phyloP scores from a whole-genome alignment of 2,888 invertebrate species.

The Labia minor region DNA sequence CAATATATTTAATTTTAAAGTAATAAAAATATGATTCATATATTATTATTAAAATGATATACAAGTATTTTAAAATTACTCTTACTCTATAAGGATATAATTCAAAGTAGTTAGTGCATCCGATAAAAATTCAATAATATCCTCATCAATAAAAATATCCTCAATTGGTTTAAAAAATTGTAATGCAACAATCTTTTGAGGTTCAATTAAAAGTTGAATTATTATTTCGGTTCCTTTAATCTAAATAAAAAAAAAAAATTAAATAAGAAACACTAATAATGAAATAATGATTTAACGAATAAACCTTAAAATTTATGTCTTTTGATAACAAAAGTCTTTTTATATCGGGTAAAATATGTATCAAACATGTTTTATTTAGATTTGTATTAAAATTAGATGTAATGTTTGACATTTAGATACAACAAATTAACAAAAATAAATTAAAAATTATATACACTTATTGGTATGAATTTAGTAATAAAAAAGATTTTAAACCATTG shows the following conservation, averaged over 20 bases:
- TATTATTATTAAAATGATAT: too few relatives aligned
- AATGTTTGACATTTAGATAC: too few relatives aligned
- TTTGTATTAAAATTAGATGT: not conserved
- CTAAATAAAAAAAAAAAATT: not conserved
- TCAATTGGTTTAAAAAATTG: not conserved
- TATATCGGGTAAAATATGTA: not conserved
- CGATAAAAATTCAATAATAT: constrained; percentile 20
- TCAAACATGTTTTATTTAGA: not conserved
- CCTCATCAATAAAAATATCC: constrained; percentile 21
- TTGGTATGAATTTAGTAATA: too few relatives aligned
- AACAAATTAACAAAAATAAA: too few relatives aligned
- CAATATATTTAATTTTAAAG: too few relatives aligned
- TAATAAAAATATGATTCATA: too few relatives aligned
- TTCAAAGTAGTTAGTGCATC: constrained; percentile 20
- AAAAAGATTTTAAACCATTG: too few relatives aligned
- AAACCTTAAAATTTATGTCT: not conserved
- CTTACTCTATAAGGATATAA: constrained; percentile 17
- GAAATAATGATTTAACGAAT: not conserved
- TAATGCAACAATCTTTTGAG: not conserved
- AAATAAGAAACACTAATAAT: not conserved
- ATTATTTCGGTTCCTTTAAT: not conserved
- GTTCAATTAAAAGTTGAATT: not conserved
- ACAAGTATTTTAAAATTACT: too few relatives aligned
- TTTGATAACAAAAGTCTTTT: not conserved
- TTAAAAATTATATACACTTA: too few relatives aligned